Evolutionary conservation across 30 jellyfish, hydroid and myxozoan species (phyloP), one percentile per base, ranked within the genome.

Genomic region (Cassiopea xamachana): DNA sequence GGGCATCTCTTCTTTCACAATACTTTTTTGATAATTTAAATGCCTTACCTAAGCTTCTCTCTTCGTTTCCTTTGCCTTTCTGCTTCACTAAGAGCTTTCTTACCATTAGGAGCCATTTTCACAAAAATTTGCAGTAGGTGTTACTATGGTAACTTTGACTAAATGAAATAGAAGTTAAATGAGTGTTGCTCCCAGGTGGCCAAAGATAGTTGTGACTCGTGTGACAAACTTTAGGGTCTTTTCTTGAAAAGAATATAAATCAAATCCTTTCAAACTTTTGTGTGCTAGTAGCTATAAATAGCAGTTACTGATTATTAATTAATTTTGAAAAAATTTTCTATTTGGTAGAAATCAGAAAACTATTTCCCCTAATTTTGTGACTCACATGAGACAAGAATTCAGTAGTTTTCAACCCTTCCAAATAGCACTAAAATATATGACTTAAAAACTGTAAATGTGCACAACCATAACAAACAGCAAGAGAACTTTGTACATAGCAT

Each of bases 51-150:
- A 47, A 87, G 84, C 46, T 47, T 87, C 48, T 87, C 91, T 78
- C 94, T 75, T 46, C 91, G 50, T 87, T 60, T 87, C 48, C 83
- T 87, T 77, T 87, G 94, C 48, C 91, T 58, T 55, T 87, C 94
- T 39, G 94, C 91, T 48, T 68, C 94, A 48, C 79, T 73, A 27
- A 27, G 39, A 27, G 39, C 64, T 55, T 55, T 55, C 64, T 55
- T 10, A 55, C 43, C 68, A 13, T 13, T 46, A 15, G 81, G 82
- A 82, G 82, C 60, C 81, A 69, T 61, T 61, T 61, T 14, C 5
- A 1, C 15, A 79, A 15, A 79, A 16, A 19, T 75, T 46, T 19
- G 62, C 83, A 75, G 17, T 46, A 3, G 59, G 43, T 18, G 83
- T 75, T 75, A 19, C 83, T 46, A 75, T 75, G 83, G 83, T 43